Base-by-base conservation (phyloP, 2,888 invertebrate species). In the Trachelus iudaicus region DNA sequence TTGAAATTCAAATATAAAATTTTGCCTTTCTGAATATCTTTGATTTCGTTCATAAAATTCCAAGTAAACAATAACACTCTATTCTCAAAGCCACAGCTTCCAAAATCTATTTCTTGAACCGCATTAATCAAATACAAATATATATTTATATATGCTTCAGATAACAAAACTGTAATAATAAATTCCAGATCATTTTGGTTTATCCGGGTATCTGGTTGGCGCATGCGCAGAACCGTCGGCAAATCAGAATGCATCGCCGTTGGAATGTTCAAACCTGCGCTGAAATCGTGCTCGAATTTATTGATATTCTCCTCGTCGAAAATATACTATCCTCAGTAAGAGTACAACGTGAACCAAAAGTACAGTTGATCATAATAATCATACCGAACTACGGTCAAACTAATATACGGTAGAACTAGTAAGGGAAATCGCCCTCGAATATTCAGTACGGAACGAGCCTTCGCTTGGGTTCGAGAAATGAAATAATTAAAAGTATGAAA, bases 231-330 rank as follows among this genome's bases (percentile, higher is more conserved):
- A 23, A 15, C 33, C 12, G 30, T 15, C 31, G 74, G 74, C 82
- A 79, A 82, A 81, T 81, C 73, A 76, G 76, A 73, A 73, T 71
- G 76, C 75, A 34, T 73, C 76, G 73, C 75, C 69, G 77, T 33
- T 34, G 79, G 79, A 78, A 81, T 34, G 69, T 37, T 56, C 75
- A 75, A 81, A 79, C 77, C 33, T 11, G 34, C 76, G 83, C 83
- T 80, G 81, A 82, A 85, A 80, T 85, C 90, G 89, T 89, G 90
- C 90, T 87, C 90, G 86, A 83, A 88, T 89, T 89, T 90, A 90
- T 90, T 89, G 90, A 90, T 86, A 86, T 88, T 87, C 84, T 83
- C 81, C 79, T 81, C 77, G 83, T 77, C 79, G 75, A 56, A 74
- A n/a, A 71, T 13, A 31, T 30, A 71, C 71, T 31, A 4, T 71